Evolutionary conservation across 2,888 invertebrate species (phyloP).

Genomic region (Perizoma flavofasciatum): DNA sequence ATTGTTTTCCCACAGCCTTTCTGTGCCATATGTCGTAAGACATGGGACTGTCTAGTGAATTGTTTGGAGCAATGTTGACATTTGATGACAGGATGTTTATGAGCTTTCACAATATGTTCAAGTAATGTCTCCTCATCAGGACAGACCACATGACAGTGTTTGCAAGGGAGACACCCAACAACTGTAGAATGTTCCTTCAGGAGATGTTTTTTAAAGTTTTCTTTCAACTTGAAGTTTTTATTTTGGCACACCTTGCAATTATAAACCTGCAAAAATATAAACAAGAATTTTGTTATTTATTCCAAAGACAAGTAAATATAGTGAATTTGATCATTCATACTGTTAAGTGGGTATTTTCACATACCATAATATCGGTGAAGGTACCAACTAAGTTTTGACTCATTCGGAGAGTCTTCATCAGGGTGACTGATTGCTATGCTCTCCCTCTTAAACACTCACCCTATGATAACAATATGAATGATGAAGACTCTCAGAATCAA

Average conservation of each 20-base stretch:
- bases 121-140: slow-evolving; percentile 84
- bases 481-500: too few relatives aligned
- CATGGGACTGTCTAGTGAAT: slow-evolving; percentile 90
- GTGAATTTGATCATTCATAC: too few relatives aligned
- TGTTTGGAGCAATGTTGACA: slow-evolving; percentile 88
- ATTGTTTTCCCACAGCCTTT: slow-evolving; percentile 85
- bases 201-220: slow-evolving; percentile 86
- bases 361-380: too few relatives aligned
- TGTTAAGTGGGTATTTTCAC: too few relatives aligned
- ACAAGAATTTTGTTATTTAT: neutral
- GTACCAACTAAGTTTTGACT: too few relatives aligned
- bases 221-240: slow-evolving; percentile 88
- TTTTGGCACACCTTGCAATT: slow-evolving; percentile 84
- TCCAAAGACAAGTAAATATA: too few relatives aligned
- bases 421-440: too few relatives aligned
- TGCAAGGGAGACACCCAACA: slow-evolving; percentile 85
- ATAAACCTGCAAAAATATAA: slow-evolving; percentile 36
- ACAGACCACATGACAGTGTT: slow-evolving; percentile 87
- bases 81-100: slow-evolving; percentile 72
- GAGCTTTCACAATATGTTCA: slow-evolving; percentile 87
- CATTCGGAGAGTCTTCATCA: too few relatives aligned
- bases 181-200: slow-evolving; percentile 87
- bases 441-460: too few relatives aligned
- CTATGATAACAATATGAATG: too few relatives aligned
- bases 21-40: slow-evolving; percentile 87